Base-by-base conservation (phyloP, 1,140 invertebrate species). In the Drosophila burlai region DNA sequence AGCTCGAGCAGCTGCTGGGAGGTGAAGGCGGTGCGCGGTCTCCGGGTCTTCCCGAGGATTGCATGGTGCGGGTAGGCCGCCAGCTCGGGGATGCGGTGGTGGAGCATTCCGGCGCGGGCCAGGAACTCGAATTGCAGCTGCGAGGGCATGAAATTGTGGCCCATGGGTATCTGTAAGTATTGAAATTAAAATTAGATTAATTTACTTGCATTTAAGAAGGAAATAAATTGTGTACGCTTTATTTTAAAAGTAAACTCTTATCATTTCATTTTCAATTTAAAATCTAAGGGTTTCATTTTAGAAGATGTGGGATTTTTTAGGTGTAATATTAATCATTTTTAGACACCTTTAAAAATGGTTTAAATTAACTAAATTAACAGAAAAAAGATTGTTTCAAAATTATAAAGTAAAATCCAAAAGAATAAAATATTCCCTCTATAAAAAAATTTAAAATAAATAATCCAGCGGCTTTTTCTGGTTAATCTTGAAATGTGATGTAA, bases 1-100 rank as follows among this genome's bases (percentile, higher is more conserved):
- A 99, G 94, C 94, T 99, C 99, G 65, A 99, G 94, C 24, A 99
- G 95, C 93, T 99, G 99, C 93, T 99, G 98, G 15, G 97, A 98
- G 0, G 99, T 99, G 94, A 99, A 99, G 3, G 99, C 99, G 2
- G 99, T 99, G 50, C 99, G 94, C 0, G 99, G 99, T 76, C 99
- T 94, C 57, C 99, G 95, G 8, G 98, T 99, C 94, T 99, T 99
- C 3, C 98, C 98, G 47, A 99, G 94, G 1, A 99, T 95, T 0
- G 97, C 96, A 85, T 98, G 97, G 49, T 93, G 92, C 11, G 92
- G 92, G 75, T 93, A 93, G 31, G 92, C 81, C 94, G 97, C 94
- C 63, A 95, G 82, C 71, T 95, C 96, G 8, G 96, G 97, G 79
- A 97, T 94, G 83, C 97, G 94, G 55, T 96, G 97, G 89, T 97